Percentiles rank a stretch among this genome's conserved stretches.
Evolutionary conservation across 2,797 vertebrate genomes (phyloP).

Genomic region (Pseudomugil gertrudae): DNA sequence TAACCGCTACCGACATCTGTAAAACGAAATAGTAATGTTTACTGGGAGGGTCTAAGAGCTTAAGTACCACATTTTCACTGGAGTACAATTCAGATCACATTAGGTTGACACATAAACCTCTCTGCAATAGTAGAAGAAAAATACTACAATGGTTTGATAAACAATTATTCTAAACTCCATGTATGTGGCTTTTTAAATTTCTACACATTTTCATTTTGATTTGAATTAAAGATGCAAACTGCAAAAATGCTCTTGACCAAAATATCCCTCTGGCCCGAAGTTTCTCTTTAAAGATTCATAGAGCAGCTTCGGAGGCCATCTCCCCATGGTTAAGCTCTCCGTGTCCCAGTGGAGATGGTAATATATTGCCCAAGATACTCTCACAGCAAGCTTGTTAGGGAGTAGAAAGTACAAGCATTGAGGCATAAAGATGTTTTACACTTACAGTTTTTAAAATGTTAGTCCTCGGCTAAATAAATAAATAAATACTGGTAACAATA

Average conservation of each 20-base stretch:
- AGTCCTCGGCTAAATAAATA: slow-evolving; percentile 41
- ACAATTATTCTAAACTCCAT: slow-evolving; percentile 47
- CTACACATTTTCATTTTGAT: slow-evolving; percentile 60
- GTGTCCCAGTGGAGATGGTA: slow-evolving; percentile 56
- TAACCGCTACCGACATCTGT: slow-evolving; percentile 5
- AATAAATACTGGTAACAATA: slow-evolving; percentile 34
- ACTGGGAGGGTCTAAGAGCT: slow-evolving; percentile 2
- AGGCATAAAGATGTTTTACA: slow-evolving; percentile 59
- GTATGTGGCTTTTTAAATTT: slow-evolving; percentile 44
- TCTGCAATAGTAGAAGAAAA: slow-evolving; percentile 21
- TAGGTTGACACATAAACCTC: slow-evolving; percentile 17
- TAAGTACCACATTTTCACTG: slow-evolving; percentile 1
- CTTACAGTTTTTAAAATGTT: slow-evolving; percentile 54
- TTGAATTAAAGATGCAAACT: slow-evolving; percentile 69
- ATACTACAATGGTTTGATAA: slow-evolving; percentile 29
- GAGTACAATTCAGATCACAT: slow-evolving; percentile 48
- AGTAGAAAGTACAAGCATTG: slow-evolving; percentile 58
- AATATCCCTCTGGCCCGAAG: slow-evolving; percentile 60
- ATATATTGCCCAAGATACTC: slow-evolving; percentile 67
- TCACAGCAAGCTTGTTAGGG: slow-evolving; percentile 68
- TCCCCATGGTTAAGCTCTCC: slow-evolving; percentile 51
- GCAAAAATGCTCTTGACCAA: slow-evolving; percentile 67
- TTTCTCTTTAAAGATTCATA: slow-evolving; percentile 69
- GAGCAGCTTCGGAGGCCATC: slow-evolving; percentile 60
- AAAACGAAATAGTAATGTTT: slow-evolving; percentile 17